Base-by-base conservation (phyloP, 2,797 vertebrate species). In the Labeo calbasu region DNA sequence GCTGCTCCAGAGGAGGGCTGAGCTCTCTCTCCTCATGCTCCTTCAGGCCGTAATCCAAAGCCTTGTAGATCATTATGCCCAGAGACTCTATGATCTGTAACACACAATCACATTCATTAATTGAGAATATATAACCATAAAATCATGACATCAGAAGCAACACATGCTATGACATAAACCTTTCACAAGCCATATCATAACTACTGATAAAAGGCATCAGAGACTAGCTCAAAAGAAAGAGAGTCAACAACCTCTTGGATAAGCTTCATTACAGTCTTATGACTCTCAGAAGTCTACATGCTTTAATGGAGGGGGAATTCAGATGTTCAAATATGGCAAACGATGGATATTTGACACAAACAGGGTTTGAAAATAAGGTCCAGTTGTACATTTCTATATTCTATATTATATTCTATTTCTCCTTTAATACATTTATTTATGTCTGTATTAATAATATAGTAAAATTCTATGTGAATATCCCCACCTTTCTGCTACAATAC, bases 11-110 rank as follows among this genome's bases (percentile, higher is more conserved):
- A 0, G 98, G 97, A 2, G 97, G 96, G 89, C 97, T 99, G 85
- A 99, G 95, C 84, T 99, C 98, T 0, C 98, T 92, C 90, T 99
- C 98, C 91, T 99, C 98, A 5, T 95, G 98, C 81, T 98, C 97
- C 90, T 99, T 99, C 92, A 99, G 94, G 25, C 98, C 98, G 78
- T 96, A 99, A 94, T 99, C 98, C 93, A 99, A 91, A 28, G 98
- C 98, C 94, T 99, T 99, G 93, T 99, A 99, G 91, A 99, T 98
- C 94, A 99, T 97, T 92, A 99, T 96, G 40, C 97, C 98, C 87
- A 99, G 92, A 0, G 98, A 98, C 92, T 98, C 98, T 57, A 99
- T 98, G 53, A 99, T 95, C 98, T 99, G 75, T 9, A 85, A 90
- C 6, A 66, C 5, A 66, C 48, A 82, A 17, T 23, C 28, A 85